Evolutionary conservation across 2,888 invertebrate genomes (phyloP).

Genomic region (Leptura quadrifasciata): DNA sequence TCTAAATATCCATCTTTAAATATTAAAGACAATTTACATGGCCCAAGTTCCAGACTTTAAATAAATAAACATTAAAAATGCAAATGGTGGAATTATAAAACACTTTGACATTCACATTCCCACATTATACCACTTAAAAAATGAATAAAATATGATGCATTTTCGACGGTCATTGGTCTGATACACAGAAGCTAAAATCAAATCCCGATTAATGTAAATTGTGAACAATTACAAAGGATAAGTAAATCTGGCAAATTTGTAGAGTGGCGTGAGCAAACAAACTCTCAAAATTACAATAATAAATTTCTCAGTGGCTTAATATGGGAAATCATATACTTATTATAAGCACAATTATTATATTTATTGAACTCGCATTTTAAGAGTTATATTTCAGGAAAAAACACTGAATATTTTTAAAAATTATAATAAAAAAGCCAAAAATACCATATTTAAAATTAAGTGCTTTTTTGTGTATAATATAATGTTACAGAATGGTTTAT

Average conservation of each 20-base stretch:
- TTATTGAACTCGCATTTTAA: constrained; percentile 19
- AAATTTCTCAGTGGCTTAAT: not conserved
- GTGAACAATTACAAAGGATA: not conserved
- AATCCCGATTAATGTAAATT: not conserved
- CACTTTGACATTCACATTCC: not conserved
- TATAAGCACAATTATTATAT: constrained; percentile 21
- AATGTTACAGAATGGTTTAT: constrained; percentile 42
- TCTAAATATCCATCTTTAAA: not conserved
- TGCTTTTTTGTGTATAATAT: constrained; percentile 36
- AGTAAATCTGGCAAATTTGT: not conserved
- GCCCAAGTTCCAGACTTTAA: not conserved
- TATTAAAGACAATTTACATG: not conserved
- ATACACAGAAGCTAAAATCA: not conserved
- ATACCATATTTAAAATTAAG: constrained; percentile 39
- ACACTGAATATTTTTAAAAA: constrained; percentile 17
- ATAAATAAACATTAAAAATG: constrained; percentile 10
- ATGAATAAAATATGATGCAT: not conserved
- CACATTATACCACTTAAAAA: constrained; percentile 7
- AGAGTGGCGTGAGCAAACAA: not conserved
- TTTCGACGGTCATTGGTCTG: too few relatives aligned
- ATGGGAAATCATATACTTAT: not conserved
- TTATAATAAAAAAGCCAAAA: constrained; percentile 38
- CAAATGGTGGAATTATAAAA: constrained; percentile 18
- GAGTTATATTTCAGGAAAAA: constrained; percentile 23
- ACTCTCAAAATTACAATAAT: constrained; percentile 11